phyloP scores from a whole-genome alignment of 2,888 invertebrate species.

The Sarcophaga carnaria region DNA sequence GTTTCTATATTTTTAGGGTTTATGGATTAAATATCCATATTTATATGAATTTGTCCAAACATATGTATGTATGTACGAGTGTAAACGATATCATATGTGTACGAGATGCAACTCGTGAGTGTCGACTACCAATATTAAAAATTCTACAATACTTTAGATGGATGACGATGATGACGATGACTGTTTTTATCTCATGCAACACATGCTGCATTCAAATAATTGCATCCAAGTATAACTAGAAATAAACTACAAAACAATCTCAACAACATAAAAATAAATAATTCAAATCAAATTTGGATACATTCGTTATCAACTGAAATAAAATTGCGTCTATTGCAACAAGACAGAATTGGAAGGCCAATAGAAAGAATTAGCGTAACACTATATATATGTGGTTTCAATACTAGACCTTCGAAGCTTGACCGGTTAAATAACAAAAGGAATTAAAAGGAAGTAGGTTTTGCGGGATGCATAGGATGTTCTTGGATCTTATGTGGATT shows the following conservation, averaged over 20 bases:
- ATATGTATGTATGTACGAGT: background rate
- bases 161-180: constrained; percentile 22
- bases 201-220: constrained; percentile 66
- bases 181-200: constrained; percentile 22
- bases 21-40: too few relatives aligned
- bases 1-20: too few relatives aligned
- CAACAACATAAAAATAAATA: constrained; percentile 67
- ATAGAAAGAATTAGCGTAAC: constrained; percentile 30
- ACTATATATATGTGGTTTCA: too few relatives aligned
- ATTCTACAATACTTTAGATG: constrained; percentile 51
- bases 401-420: too few relatives aligned
- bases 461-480: too few relatives aligned
- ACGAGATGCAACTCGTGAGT: background rate
- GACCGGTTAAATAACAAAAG: too few relatives aligned
- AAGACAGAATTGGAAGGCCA: constrained; percentile 15
- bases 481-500: too few relatives aligned
- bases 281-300: constrained; percentile 69
- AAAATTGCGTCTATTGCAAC: constrained; percentile 58
- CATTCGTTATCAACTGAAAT: constrained; percentile 63
- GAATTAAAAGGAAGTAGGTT: too few relatives aligned
- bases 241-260: constrained; percentile 63
- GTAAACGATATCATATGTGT: too few relatives aligned
- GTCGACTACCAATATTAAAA: constrained; percentile 18
- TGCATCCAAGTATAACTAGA: constrained; percentile 45
- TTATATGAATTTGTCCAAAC: too few relatives aligned